phyloP scores from a whole-genome alignment of 2,888 invertebrate genomes.

The Eupithecia abbreviata region DNA sequence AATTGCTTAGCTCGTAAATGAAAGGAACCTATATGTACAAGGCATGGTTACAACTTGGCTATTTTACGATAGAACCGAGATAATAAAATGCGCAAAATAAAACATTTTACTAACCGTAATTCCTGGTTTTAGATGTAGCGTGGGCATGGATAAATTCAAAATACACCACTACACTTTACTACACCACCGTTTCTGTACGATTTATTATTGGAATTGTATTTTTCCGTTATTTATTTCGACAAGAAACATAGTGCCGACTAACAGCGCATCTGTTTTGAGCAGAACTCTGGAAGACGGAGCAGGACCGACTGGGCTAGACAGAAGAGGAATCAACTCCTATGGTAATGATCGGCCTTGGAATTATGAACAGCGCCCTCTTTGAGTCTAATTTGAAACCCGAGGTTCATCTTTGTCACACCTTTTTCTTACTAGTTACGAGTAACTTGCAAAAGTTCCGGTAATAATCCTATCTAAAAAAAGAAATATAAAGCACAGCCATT shows the following conservation, averaged over 20 bases:
- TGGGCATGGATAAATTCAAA: conserved; percentile 70
- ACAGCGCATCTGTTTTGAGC: conserved; percentile 75
- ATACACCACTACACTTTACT: conserved; percentile 62
- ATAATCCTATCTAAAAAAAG: background rate
- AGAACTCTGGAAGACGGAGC: conserved; percentile 31
- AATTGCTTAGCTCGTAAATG: background rate
- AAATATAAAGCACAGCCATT: background rate
- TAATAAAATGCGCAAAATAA: conserved; percentile 40
- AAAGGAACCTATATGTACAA: background rate
- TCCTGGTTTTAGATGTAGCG: conserved; percentile 79
- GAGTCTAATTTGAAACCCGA: conserved; percentile 29
- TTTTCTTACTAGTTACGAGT: background rate
- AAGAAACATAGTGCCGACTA: conserved; percentile 73
- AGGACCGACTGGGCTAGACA: conserved; percentile 11
- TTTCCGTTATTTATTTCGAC: conserved; percentile 64
- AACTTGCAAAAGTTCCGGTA: too few species aligned
- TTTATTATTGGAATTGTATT: conserved; percentile 9
- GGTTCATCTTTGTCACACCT: background rate
- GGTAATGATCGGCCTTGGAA: conserved; percentile 66
- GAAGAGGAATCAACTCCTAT: conserved; percentile 33
- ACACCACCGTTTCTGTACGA: conserved; percentile 53
- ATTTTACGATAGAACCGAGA: background rate
- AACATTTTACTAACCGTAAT: conserved; percentile 69
- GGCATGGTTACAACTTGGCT: background rate
- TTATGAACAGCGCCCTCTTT: conserved; percentile 56